Evolutionary conservation across 1,140 invertebrate species (phyloP), one percentile per base, ranked within the genome.

Genomic region (Chrysoperla carnea): DNA sequence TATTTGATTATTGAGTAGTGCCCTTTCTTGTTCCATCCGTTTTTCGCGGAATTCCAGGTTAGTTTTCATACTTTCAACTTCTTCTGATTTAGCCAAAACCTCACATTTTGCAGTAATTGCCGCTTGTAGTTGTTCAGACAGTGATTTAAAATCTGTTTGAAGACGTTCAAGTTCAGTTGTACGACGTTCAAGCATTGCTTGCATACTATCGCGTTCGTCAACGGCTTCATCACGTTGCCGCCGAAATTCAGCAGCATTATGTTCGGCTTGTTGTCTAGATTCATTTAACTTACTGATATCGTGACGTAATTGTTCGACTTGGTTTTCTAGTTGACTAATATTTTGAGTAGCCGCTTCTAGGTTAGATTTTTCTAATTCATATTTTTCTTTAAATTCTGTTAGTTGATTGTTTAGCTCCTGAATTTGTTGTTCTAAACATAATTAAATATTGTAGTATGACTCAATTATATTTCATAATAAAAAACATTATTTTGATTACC

Each of bases 51-150:
- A 81, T 47, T 89, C 75, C 15, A 87, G 57, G 8, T 76, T 72
- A 15, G 86, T 63, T 62, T 89, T 80, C 52, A 78, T 76, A 48
- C 78, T 81, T 48, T 79, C 70, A 13, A 87, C 65, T 65, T 90
- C 87, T 62, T 89, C 83, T 40, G 78, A 68, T 39, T 80, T 71
- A 12, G 76, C 72, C 17, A 91, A 56, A 6, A 84, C 84, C 64
- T 86, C 81, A 65, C 81, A 88, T 65, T 91, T 91, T 5, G 78
- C 70, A 46, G 72, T 63, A 43, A 84, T 71, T 31, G 81, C 79
- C 39, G 60, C 49, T 52, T 76, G 70, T 14, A 87, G 55, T 55
- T 85, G 80, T 50, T 70, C 64, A 8, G 72, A 66, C 29, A 81
- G 58, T 3, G 69, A 67, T n/a, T 62, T 56, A 44, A 81, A 51